Evolutionary conservation across 1,140 invertebrate species (phyloP).

Genomic region (Linepithema humile): DNA sequence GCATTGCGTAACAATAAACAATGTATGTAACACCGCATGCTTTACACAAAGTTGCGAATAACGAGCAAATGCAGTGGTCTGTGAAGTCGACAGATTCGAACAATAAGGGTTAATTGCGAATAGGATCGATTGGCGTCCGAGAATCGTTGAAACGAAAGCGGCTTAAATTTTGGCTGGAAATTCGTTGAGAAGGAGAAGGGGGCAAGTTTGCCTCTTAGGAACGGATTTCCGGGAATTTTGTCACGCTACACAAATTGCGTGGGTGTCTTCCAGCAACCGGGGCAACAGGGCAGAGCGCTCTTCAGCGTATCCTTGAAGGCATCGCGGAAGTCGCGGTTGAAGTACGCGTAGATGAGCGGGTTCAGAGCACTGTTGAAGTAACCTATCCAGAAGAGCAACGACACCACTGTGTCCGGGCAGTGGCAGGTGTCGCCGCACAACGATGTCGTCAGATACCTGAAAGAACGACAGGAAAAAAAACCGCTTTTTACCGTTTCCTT

Average conservation of each 20-base stretch:
- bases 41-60: background rate
- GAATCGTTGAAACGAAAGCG: background rate
- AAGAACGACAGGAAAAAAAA: conserved; percentile 31
- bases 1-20: conserved; percentile 4
- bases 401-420: conserved; percentile 92
- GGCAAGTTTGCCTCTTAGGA: background rate
- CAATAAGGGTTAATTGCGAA: conserved; percentile 42
- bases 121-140: background rate
- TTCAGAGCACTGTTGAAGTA: conserved; percentile 99
- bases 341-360: conserved; percentile 98
- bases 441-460: conserved; percentile 94
- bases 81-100: background rate
- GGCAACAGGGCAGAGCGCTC: conserved; percentile 91
- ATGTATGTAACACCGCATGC: background rate
- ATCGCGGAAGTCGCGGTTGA: conserved; percentile 98
- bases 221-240: conserved; percentile 29
- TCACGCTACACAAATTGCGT: conserved; percentile 82
- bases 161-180: background rate
- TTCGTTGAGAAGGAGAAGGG: background rate
- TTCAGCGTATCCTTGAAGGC: conserved; percentile 97
- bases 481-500: background rate
- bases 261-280: conserved; percentile 84
- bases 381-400: conserved; percentile 93
- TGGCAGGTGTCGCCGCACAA: conserved; percentile 92
- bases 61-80: background rate